A percentile compares a stretch with the other conserved stretches of the same genome.
Conservation (phyloP, 1,140 invertebrate genomes). For the Meloidogyne floridensis region DNA sequence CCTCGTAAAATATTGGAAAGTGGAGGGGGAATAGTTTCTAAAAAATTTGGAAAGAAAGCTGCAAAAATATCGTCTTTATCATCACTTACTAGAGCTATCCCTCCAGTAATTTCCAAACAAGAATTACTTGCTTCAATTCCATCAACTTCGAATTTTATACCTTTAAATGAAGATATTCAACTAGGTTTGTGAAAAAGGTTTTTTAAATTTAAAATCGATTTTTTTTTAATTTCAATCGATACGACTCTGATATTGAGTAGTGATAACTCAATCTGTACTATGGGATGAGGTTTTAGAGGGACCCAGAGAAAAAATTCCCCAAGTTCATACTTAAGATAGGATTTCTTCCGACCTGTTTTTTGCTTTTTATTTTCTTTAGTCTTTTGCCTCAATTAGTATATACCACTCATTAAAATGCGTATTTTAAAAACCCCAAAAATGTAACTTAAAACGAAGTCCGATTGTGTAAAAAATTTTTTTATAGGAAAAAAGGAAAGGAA, state of each 20-base stretch:
- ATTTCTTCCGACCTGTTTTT: no score
- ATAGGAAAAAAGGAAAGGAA: slow-evolving; percentile 94
- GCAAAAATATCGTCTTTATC: background rate
- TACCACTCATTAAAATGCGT: no score
- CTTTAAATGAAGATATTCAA: slow-evolving; percentile 15
- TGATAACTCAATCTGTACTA: no score
- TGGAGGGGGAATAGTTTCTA: background rate
- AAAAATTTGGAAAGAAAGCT: background rate
- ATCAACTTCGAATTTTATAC: background rate
- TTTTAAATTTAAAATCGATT: background rate
- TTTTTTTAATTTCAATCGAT: background rate
- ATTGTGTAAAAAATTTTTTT: slow-evolving; percentile 1
- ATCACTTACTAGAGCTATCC: background rate
- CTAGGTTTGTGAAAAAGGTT: slow-evolving; percentile 72
- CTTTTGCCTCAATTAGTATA: no score
- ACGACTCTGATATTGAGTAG: no score
- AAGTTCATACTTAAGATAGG: no score
- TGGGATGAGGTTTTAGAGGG: no score
- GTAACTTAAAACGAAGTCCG: no score
- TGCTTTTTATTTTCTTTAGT: no score
- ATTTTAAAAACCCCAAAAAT: no score
- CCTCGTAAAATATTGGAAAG: slow-evolving; percentile 43
- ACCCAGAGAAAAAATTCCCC: no score
- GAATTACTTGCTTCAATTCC: slow-evolving; percentile 10
- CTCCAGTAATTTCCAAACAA: background rate